phyloP scores from a whole-genome alignment of 1,140 invertebrate genomes.

The Bombus confusus region DNA sequence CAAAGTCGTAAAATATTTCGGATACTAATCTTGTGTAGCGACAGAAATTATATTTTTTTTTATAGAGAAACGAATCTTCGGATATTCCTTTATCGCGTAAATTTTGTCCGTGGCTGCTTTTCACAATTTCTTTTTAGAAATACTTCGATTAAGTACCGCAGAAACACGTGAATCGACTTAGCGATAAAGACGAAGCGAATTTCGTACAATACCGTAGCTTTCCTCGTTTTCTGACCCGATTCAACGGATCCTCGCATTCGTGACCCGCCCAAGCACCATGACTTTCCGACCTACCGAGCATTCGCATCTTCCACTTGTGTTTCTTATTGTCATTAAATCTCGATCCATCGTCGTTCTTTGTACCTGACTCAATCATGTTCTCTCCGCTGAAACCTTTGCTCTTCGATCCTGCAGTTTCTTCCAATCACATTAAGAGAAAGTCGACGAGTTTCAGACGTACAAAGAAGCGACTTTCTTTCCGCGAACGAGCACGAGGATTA shows the following conservation, averaged over 20 bases:
- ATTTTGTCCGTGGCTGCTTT: no score
- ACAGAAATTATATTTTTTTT: no score
- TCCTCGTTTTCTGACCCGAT: not conserved
- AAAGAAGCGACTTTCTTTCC: not conserved
- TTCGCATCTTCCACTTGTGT: slow-evolving; percentile 16
- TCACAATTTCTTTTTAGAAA: no score
- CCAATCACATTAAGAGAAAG: slow-evolving; percentile 7
- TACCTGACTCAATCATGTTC: slow-evolving; percentile 21
- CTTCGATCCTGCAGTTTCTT: not conserved
- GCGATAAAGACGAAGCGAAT: no score
- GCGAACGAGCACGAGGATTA: not conserved
- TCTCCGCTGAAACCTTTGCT: not conserved
- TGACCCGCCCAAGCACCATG: slow-evolving; percentile 4
- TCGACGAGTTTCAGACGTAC: not conserved
- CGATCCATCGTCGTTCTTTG: slow-evolving; percentile 74
- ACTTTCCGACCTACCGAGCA: not conserved
- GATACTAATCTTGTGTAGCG: no score
- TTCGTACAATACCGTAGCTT: not conserved
- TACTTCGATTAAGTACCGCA: no score
- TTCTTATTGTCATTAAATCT: slow-evolving; percentile 70
- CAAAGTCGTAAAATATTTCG: no score
- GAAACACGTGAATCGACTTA: no score
- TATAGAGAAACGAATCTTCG: no score
- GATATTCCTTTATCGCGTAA: no score
- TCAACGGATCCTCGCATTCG: slow-evolving; percentile 13